phyloP scores from a whole-genome alignment of 2,113 vertebrate genomes.

The Reinhardtius hippoglossoides region DNA sequence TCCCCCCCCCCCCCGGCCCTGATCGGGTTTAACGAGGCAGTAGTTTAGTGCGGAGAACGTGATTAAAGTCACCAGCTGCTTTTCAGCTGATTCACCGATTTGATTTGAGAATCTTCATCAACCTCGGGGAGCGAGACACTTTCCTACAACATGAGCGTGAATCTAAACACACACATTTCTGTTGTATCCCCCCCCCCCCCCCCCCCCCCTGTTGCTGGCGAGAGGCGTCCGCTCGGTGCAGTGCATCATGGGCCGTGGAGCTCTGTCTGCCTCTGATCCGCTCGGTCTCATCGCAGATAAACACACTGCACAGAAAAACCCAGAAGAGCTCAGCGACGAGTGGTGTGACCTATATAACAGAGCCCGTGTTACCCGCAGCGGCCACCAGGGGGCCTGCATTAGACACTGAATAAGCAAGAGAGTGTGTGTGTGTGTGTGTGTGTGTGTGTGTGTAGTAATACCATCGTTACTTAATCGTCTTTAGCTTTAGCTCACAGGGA shows the following conservation, averaged over 20 bases:
- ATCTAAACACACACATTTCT: no score
- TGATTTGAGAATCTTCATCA: no score
- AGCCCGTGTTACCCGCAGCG: not conserved
- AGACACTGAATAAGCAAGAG: not conserved
- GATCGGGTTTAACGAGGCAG: no score
- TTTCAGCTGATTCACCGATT: not conserved
- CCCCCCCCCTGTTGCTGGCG: not conserved
- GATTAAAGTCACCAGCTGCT: no score
- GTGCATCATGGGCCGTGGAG: conserved; percentile 59
- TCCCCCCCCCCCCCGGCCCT: no score
- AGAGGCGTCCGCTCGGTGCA: conserved; percentile 31
- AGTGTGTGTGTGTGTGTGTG: not conserved
- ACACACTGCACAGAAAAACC: conserved; percentile 29
- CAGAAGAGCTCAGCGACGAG: conserved; percentile 36
- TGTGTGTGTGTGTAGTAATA: not conserved
- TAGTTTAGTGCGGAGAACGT: no score
- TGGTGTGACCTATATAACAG: conserved; percentile 68
- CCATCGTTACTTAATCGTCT: not conserved
- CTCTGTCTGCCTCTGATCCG: conserved; percentile 64
- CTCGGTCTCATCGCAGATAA: conserved; percentile 59
- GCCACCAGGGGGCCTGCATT: conserved; percentile 44
- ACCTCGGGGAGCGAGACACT: no score
- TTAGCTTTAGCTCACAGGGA: not conserved
- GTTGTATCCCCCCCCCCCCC: no score
- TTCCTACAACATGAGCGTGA: no score